phyloP scores from a whole-genome alignment of 2,797 vertebrate species.

The Leontocebus nigricollis region DNA sequence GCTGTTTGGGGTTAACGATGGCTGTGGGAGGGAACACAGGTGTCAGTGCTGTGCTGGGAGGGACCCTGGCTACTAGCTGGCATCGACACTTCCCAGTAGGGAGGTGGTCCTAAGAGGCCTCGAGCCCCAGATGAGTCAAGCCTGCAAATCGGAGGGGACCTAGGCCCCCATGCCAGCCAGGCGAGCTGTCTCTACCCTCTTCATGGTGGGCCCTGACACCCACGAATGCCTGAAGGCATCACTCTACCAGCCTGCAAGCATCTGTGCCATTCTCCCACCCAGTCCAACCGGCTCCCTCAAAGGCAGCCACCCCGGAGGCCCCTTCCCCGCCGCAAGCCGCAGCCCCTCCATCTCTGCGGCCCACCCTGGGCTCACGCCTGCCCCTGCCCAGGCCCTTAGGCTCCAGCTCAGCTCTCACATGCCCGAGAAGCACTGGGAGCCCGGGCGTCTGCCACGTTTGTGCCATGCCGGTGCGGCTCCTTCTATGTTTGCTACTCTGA shows the following conservation, averaged over 20 bases:
- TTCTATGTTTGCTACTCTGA: fast-evolving
- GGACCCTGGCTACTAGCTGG: no score
- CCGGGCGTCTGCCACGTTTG: fast-evolving
- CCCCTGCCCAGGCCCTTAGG: background rate
- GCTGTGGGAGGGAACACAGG: slow-evolving; percentile 84
- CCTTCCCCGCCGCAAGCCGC: fast-evolving
- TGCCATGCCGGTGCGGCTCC: fast-evolving
- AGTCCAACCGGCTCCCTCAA: background rate
- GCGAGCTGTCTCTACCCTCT: fast-evolving
- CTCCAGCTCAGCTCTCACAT: fast-evolving
- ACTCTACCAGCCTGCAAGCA: background rate
- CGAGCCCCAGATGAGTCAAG: background rate
- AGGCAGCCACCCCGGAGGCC: background rate
- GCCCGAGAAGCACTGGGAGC: background rate
- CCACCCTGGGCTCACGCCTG: background rate
- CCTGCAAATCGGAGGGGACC: fast-evolving
- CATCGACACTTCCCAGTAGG: fast-evolving
- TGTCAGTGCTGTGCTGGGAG: fast-evolving
- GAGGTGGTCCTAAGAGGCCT: background rate
- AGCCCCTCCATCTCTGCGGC: background rate
- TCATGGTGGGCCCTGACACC: background rate
- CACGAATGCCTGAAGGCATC: fast-evolving
- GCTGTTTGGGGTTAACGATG: slow-evolving; percentile 96
- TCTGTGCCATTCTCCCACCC: background rate
- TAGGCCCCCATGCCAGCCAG: background rate